phyloP scores from a whole-genome alignment of 2,113 vertebrate species.

The Antechinus stuartii region DNA sequence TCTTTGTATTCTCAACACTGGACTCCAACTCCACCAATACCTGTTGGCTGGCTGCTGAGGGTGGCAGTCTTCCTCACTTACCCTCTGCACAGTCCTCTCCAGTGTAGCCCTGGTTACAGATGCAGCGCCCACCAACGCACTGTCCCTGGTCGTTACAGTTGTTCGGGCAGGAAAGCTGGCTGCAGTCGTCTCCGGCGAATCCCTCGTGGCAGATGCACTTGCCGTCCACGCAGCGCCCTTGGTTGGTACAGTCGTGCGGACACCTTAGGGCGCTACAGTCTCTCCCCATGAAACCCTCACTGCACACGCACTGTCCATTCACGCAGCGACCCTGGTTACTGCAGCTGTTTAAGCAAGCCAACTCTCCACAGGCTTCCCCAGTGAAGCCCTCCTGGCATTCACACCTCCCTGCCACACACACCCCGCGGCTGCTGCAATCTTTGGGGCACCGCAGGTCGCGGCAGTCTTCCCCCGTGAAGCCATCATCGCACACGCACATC shows the following conservation, averaged over 20 bases:
- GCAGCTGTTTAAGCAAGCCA: slow-evolving; percentile 91
- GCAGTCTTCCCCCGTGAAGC: slow-evolving; percentile 90
- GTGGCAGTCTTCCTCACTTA: slow-evolving; percentile 71
- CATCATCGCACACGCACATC: slow-evolving; percentile 88
- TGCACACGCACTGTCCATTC: slow-evolving; percentile 90
- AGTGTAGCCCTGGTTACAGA: slow-evolving; percentile 90
- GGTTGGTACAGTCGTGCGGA: slow-evolving; percentile 87
- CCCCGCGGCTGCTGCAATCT: slow-evolving; percentile 89
- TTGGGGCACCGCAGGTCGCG: slow-evolving; percentile 87
- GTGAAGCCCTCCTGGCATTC: slow-evolving; percentile 90
- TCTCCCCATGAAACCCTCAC: slow-evolving; percentile 86
- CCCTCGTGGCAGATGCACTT: slow-evolving; percentile 90
- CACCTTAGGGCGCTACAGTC: slow-evolving; percentile 89
- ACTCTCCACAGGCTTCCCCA: slow-evolving; percentile 89
- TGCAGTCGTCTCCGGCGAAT: slow-evolving; percentile 91
- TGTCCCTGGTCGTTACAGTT: slow-evolving; percentile 87
- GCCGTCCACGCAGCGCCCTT: slow-evolving; percentile 88
- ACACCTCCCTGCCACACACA: slow-evolving; percentile 90
- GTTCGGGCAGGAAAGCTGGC: slow-evolving; percentile 86
- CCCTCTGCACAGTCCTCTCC: slow-evolving; percentile 91
- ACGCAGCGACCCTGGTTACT: slow-evolving; percentile 87
- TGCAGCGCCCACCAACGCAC: slow-evolving; percentile 88
- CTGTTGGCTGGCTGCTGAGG: not conserved
- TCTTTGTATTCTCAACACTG: not conserved
- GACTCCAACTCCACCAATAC: not conserved